phyloP scores from a whole-genome alignment of 2,888 invertebrate genomes.

The Caprella mutica region DNA sequence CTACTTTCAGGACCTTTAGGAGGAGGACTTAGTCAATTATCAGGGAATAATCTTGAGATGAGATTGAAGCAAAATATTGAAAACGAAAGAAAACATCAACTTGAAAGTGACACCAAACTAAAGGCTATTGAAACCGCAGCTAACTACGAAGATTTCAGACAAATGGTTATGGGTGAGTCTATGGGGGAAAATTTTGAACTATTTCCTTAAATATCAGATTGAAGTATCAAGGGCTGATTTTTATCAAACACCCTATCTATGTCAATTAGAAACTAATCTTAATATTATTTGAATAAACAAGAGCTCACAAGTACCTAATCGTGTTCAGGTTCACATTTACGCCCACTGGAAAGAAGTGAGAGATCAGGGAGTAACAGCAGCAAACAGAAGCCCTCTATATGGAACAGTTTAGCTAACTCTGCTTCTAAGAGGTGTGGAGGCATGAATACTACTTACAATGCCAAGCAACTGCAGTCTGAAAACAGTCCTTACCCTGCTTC shows the following conservation, averaged over 20 bases:
- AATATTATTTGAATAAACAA: background rate
- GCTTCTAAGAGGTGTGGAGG: slow-evolving; percentile 20
- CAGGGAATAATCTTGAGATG: background rate
- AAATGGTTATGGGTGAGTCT: slow-evolving; percentile 29
- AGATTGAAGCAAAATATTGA: slow-evolving; percentile 27
- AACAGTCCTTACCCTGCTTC: slow-evolving; percentile 33
- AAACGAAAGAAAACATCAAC: slow-evolving; percentile 23
- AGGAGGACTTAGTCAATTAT: background rate
- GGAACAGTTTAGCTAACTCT: slow-evolving; percentile 31
- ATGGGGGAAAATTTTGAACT: no score
- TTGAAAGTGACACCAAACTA: slow-evolving; percentile 29
- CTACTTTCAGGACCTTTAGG: no score
- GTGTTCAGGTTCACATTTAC: slow-evolving; percentile 29
- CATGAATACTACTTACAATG: no score
- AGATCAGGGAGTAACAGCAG: background rate
- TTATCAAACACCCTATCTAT: no score
- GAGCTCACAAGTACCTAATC: background rate
- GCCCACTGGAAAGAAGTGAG: slow-evolving; percentile 28
- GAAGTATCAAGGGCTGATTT: no score
- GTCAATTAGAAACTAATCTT: background rate
- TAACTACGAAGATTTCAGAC: slow-evolving; percentile 32
- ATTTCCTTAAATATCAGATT: no score
- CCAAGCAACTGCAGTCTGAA: slow-evolving; percentile 17
- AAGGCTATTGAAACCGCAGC: slow-evolving; percentile 27
- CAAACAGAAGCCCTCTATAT: slow-evolving; percentile 26